Percentiles rank a stretch among this genome's conserved stretches.
These are phyloP conservation scores for Sinella curviseta DNA, from an alignment of 1,140 invertebrate genomes.

Conservation along the genomic window DNA sequence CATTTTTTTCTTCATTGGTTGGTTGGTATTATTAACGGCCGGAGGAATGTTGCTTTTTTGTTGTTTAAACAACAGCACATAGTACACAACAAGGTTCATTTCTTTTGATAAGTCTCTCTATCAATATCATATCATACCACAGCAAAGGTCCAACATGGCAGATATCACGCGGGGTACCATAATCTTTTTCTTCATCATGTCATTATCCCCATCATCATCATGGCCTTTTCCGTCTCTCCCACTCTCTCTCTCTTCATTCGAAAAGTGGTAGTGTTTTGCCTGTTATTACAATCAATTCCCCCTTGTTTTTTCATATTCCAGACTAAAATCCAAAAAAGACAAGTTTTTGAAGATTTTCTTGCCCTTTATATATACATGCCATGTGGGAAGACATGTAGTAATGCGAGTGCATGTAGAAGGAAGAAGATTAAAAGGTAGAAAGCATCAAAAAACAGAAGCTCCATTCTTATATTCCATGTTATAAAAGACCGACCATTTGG, in stretches of 20 bases:
- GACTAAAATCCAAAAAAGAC: conserved; percentile 12
- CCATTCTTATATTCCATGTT: not conserved
- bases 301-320: not conserved
- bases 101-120: too few species aligned
- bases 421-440: not conserved
- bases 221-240: not conserved
- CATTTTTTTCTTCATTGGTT: too few species aligned
- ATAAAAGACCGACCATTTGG: too few species aligned
- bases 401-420: not conserved
- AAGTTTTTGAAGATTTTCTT: not conserved
- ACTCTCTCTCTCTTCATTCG: not conserved
- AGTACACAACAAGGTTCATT: too few species aligned
- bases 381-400: not conserved
- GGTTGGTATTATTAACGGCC: not conserved
- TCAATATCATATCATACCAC: too few species aligned
- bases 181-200: not conserved
- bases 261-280: not conserved
- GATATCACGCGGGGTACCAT: not conserved
- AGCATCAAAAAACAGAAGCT: too few species aligned
- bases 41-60: not conserved
- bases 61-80: not conserved
- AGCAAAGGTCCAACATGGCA: not conserved
- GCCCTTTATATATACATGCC: not conserved
- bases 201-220: not conserved
- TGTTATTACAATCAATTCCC: not conserved